Evolutionary conservation across 2,797 vertebrate species (phyloP), one percentile per base, ranked within the genome.

Genomic region (Chrosomus eos): DNA sequence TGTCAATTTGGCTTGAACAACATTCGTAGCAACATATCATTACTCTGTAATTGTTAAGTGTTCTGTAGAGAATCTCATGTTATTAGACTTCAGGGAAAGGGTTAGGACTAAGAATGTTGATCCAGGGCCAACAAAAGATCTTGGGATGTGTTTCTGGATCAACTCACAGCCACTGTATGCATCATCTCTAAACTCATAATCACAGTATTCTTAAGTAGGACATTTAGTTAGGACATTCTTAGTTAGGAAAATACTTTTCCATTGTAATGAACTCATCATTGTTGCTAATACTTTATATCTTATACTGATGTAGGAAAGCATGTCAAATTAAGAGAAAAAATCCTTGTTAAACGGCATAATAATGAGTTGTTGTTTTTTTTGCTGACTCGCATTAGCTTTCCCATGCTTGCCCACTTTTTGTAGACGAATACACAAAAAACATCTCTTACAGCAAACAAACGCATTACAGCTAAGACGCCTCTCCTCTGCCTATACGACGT

Each of bases 381-480:
- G 60, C 60, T 31, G 60, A 64, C 5, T 28, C 6, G 14, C 26
- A 62, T 48, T 33, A 48, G 55, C 31, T 28, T 58, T 58, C 8
- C 40, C 18, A 26, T 38, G 76, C 91, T 85, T 81, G 86, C 48
- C 33, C 28, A 82, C 38, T 64, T 66, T 40, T 74, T 92, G 91
- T 84, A 90, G 91, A 91, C 90, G 84, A 88, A 91, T 87, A 91
- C 51, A 82, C 51, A 48, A 31, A 85, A 58, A 79, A 80, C 58
- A 67, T 66, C 55, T 48, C 64, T 86, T 86, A 85, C 82, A 64
- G 43, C 51, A 82, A 60, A 45, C 18, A 66, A 26, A 82, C 58
- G 21, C 71, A 78, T 53, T 70, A 40, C 28, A 72, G 38, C 70
- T 28, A n/a, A 78, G 71, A 81, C 6, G 26, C 70, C 36, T 70